Conservation (phyloP, 2,113 vertebrate genomes). For the Vulpes lagopus region DNA sequence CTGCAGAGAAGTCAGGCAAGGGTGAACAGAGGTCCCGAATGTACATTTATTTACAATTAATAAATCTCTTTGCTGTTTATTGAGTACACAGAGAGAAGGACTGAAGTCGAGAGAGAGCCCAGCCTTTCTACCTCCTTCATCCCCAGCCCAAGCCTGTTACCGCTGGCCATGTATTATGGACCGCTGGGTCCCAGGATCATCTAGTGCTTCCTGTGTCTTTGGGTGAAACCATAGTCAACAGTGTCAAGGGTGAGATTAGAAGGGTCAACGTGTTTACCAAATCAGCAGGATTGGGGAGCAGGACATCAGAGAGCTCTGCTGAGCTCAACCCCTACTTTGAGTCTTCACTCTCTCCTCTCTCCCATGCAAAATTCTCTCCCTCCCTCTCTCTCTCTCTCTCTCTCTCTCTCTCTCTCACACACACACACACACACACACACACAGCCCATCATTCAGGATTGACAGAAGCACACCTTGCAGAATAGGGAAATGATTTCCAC, state of each 20-base stretch:
- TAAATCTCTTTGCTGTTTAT: not conserved
- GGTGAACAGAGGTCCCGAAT: not conserved
- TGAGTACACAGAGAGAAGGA: not conserved
- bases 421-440: not conserved
- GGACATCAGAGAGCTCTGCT: not conserved
- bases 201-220: not conserved
- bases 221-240: not conserved
- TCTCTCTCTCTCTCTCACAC: no score
- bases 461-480: not conserved
- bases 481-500: not conserved
- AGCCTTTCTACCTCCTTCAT: not conserved
- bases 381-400: no score
- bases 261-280: not conserved
- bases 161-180: not conserved
- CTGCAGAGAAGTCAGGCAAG: not conserved
- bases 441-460: not conserved
- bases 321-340: not conserved
- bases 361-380: not conserved
- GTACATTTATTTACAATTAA: not conserved
- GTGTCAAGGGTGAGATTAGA: not conserved
- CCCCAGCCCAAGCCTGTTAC: not conserved
- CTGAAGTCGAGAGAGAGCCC: not conserved
- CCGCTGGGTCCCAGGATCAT: not conserved
- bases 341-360: not conserved
- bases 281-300: not conserved